These are phyloP conservation scores for Asteroscopus sphinx DNA, from an alignment of 2,888 invertebrate species.

Conservation along the genomic window DNA sequence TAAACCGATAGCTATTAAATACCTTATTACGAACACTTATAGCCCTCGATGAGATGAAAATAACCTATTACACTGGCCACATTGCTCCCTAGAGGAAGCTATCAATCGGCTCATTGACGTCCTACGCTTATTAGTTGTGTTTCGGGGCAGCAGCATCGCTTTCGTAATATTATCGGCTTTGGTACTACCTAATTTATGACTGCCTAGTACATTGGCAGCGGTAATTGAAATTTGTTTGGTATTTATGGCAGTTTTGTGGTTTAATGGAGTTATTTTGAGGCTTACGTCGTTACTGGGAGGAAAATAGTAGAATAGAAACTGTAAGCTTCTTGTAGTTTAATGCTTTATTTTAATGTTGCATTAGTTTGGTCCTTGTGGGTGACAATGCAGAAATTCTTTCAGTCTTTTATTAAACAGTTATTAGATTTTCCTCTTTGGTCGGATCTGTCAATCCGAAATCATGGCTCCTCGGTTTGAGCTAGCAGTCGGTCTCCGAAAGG, in stretches of 20 bases:
- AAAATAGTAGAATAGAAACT: no score
- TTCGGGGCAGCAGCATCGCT: constrained; percentile 70
- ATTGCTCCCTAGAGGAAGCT: constrained; percentile 62
- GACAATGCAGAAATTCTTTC: no score
- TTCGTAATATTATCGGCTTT: constrained; percentile 64
- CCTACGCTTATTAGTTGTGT: constrained; percentile 64
- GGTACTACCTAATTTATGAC: constrained; percentile 74
- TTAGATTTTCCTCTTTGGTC: constrained; percentile 83
- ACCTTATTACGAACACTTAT: constrained; percentile 52
- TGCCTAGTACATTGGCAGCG: constrained; percentile 46
- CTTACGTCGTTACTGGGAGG: background rate
- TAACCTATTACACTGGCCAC: constrained; percentile 59
- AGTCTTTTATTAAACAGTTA: no score
- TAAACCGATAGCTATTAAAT: constrained; percentile 47
- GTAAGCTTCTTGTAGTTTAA: no score
- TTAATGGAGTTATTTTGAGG: background rate
- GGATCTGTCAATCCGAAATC: constrained; percentile 83
- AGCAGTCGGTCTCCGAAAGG: constrained; percentile 98
- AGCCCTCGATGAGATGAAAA: constrained; percentile 54
- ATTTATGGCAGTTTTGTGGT: background rate
- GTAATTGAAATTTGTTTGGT: constrained; percentile 19
- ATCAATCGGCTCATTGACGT: constrained; percentile 68
- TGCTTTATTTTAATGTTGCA: no score
- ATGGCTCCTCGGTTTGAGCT: constrained; percentile 92
- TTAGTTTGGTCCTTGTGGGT: no score